A percentile compares a stretch with the other conserved stretches of the same genome.
Evolutionary conservation across 2,113 vertebrate genomes (phyloP).

Genomic region (Megaptera novaeangliae): DNA sequence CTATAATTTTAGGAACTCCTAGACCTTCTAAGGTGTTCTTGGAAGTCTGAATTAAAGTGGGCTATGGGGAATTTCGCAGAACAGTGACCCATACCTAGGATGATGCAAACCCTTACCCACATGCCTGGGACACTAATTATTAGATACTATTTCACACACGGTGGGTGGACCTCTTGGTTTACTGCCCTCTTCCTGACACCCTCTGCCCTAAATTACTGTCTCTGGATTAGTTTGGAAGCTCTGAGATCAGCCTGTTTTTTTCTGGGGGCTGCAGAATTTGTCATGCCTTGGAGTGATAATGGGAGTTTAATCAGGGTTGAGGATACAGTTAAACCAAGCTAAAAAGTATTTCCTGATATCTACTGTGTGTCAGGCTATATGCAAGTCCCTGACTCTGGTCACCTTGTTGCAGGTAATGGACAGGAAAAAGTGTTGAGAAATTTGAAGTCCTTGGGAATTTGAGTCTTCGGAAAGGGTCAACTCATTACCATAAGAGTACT

Average conservation of each 20-base stretch:
- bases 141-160: background rate
- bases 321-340: background rate
- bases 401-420: background rate
- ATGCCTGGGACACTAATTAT: background rate
- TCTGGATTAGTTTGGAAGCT: background rate
- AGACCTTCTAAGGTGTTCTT: background rate
- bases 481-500: background rate
- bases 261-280: background rate
- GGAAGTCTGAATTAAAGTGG: background rate
- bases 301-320: background rate
- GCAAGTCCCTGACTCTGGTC: background rate
- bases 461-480: background rate
- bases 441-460: background rate
- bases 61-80: background rate
- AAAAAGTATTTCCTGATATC: background rate
- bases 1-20: background rate
- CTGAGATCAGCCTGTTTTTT: background rate
- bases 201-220: background rate
- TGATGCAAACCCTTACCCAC: background rate
- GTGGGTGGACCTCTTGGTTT: background rate
- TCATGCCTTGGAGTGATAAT: background rate
- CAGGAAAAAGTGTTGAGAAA: background rate
- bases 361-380: background rate
- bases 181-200: background rate
- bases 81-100: background rate